phyloP scores from a whole-genome alignment of 2,113 vertebrate genomes.

The Austrofundulus limnaeus region DNA sequence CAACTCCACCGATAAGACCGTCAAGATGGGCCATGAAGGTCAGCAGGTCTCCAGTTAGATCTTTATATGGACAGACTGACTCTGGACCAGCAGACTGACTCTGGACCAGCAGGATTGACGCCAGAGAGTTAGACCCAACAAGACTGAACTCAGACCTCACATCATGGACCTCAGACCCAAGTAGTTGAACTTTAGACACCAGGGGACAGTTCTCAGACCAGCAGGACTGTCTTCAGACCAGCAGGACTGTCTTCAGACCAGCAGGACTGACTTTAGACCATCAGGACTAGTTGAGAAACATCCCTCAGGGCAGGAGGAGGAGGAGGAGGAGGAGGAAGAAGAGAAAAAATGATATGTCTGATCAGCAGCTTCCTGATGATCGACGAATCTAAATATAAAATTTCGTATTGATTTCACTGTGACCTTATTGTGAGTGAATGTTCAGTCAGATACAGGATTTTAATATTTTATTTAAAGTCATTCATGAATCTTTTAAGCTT shows the following conservation, averaged over 20 bases:
- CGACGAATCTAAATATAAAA: conserved; percentile 41
- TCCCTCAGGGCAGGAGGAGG: too few species aligned
- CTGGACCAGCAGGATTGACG: neutral
- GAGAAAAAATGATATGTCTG: neutral
- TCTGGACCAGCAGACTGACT: neutral
- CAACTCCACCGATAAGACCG: conserved; percentile 88
- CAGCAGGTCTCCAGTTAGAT: conserved; percentile 35
- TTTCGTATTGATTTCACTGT: conserved; percentile 21
- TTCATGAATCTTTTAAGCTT: too few species aligned
- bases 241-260: neutral
- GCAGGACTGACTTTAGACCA: neutral
- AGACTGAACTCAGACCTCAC: neutral
- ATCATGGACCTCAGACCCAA: neutral
- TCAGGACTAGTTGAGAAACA: neutral
- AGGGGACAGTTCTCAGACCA: too few species aligned
- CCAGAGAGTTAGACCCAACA: neutral
- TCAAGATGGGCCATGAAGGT: conserved; percentile 98
- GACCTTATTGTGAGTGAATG: conserved; percentile 27
- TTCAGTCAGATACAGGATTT: neutral
- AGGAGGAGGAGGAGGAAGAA: neutral
- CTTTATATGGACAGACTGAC: neutral
- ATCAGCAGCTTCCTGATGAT: conserved; percentile 18
- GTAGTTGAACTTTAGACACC: neutral
- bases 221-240: neutral
- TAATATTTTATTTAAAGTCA: too few species aligned